A percentile compares a stretch with the other conserved stretches of the same genome.
phyloP scores from a whole-genome alignment of 2,797 vertebrate genomes.

The Sebastes goodei region DNA sequence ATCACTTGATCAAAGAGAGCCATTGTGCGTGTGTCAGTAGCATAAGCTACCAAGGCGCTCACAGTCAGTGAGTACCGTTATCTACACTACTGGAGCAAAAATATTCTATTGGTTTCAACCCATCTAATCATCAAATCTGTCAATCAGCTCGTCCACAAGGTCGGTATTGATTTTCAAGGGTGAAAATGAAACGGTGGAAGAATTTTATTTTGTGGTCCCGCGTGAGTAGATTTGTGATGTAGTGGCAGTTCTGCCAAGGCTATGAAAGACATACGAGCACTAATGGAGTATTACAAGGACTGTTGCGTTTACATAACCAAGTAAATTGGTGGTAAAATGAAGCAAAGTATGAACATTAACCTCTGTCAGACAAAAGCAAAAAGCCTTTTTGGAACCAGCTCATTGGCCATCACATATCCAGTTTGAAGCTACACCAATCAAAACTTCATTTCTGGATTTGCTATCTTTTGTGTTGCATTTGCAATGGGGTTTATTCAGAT shows the following conservation, averaged over 20 bases:
- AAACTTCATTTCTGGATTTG: background rate
- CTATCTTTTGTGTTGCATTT: background rate
- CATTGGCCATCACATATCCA: background rate
- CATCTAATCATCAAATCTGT: slow-evolving; percentile 38
- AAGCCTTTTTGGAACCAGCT: background rate
- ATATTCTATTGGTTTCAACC: background rate
- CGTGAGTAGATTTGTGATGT: slow-evolving; percentile 52
- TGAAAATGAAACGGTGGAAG: slow-evolving; percentile 41
- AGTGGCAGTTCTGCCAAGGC: slow-evolving; percentile 50
- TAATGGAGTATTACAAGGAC: slow-evolving; percentile 42
- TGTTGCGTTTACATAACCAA: slow-evolving; percentile 35
- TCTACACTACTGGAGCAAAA: too few species aligned
- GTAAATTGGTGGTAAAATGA: slow-evolving; percentile 7
- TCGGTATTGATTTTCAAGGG: slow-evolving; percentile 56
- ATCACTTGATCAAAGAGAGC: slow-evolving; percentile 26
- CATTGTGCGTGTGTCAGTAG: background rate
- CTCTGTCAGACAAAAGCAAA: background rate
- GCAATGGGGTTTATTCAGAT: background rate
- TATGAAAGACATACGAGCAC: slow-evolving; percentile 48
- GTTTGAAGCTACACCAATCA: background rate
- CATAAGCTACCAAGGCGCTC: background rate
- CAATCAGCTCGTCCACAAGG: slow-evolving; percentile 41
- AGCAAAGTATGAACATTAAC: background rate
- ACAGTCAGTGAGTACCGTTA: slow-evolving; percentile 3
- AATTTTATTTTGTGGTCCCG: slow-evolving; percentile 31